Conservation (phyloP, 2,888 invertebrate species). For the Pomacea canaliculata region DNA sequence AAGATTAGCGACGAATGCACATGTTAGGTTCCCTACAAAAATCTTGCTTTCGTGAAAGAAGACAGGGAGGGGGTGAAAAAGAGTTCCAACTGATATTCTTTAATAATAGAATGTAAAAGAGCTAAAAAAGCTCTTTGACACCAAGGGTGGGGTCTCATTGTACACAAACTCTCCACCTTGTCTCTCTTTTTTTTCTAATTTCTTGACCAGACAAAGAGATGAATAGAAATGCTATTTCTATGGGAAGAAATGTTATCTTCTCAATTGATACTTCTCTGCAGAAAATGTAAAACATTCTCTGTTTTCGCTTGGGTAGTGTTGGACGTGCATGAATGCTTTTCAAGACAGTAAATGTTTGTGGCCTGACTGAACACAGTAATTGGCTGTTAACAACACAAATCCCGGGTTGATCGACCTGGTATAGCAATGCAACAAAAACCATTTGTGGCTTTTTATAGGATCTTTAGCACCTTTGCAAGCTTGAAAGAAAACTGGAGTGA, state of each 20-base stretch:
- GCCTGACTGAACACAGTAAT: background rate
- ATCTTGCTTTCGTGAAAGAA: no score
- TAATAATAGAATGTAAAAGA: no score
- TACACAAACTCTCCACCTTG: background rate
- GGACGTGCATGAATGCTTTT: background rate
- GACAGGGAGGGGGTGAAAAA: no score
- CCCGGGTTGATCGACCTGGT: background rate
- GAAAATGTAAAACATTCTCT: background rate
- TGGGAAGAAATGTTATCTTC: background rate
- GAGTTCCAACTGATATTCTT: no score
- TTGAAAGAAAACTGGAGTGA: no score
- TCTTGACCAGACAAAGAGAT: background rate
- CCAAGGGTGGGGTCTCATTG: background rate
- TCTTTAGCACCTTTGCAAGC: no score
- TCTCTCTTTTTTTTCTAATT: background rate
- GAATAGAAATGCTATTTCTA: background rate
- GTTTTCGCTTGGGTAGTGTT: background rate
- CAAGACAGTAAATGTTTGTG: slow-evolving; percentile 1
- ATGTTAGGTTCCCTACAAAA: no score
- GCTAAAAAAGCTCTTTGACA: no score
- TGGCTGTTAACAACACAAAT: background rate
- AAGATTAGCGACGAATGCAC: no score
- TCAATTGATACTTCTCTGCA: background rate
- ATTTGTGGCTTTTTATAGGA: background rate
- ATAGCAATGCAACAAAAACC: background rate